phyloP scores from a whole-genome alignment of 2,797 vertebrate species.

The Halcyon chelicuti region DNA sequence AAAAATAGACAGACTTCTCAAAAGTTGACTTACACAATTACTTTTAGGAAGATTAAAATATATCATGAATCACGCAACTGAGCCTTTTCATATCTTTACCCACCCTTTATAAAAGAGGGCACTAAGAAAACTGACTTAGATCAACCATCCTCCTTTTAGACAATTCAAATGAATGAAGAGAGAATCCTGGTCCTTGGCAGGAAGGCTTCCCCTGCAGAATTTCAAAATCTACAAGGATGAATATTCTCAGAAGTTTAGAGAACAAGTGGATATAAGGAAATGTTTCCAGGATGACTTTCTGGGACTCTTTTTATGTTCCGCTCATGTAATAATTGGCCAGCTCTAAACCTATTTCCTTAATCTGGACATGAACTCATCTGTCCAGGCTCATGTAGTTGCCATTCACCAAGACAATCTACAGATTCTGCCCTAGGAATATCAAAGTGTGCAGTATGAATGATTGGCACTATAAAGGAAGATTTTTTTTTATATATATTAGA shows the following conservation, averaged over 20 bases:
- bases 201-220: background rate
- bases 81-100: background rate
- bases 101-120: background rate
- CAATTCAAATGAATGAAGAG: background rate
- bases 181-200: background rate
- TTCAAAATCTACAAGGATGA: background rate
- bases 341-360: background rate
- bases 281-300: background rate
- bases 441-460: background rate
- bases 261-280: background rate
- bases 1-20: background rate
- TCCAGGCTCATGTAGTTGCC: accelerated
- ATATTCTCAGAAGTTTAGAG: background rate
- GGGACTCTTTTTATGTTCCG: background rate
- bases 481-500: background rate
- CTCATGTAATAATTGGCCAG: background rate
- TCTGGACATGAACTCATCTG: background rate
- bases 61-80: background rate
- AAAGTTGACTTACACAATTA: background rate
- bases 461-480: background rate
- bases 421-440: background rate
- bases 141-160: background rate
- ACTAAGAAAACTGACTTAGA: background rate
- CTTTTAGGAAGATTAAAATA: background rate
- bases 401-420: accelerated